phyloP scores from a whole-genome alignment of 2,888 invertebrate genomes.

The Argyra leucocephala region DNA sequence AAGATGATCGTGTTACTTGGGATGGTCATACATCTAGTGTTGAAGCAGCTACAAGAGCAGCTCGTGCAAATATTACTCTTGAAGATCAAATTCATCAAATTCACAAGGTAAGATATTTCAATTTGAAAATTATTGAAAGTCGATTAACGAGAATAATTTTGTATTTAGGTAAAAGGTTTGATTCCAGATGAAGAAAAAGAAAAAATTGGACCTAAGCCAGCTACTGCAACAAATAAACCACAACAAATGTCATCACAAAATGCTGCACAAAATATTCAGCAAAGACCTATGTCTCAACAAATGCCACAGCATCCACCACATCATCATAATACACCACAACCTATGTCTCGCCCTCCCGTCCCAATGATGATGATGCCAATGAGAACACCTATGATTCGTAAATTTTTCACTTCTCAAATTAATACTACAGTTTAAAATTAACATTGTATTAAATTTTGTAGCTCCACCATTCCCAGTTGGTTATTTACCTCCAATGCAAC shows the following conservation, averaged over 20 bases:
- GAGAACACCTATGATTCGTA: constrained; percentile 44
- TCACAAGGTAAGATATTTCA: constrained; percentile 56
- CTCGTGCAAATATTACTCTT: constrained; percentile 86
- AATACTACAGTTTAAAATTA: background rate
- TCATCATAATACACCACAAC: constrained; percentile 26
- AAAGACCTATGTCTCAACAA: constrained; percentile 23
- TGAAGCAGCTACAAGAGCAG: constrained; percentile 88
- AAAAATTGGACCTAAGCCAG: constrained; percentile 88
- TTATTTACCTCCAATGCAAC: constrained; percentile 42
- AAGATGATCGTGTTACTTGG: constrained; percentile 92
- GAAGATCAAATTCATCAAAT: constrained; percentile 97
- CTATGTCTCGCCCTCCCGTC: constrained; percentile 32
- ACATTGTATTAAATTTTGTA: constrained; percentile 24
- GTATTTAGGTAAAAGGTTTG: constrained; percentile 65
- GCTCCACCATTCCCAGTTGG: constrained; percentile 45
- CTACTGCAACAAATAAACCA: constrained; percentile 42
- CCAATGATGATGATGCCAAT: constrained; percentile 44
- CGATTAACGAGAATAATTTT: background rate
- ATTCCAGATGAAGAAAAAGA: constrained; percentile 93
- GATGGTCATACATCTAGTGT: constrained; percentile 96
- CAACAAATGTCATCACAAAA: constrained; percentile 32
- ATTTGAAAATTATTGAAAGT: constrained; percentile 26
- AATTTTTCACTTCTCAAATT: constrained; percentile 14
- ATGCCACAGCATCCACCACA: constrained; percentile 24
- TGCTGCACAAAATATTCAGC: constrained; percentile 26